Base-by-base conservation (phyloP, 2,113 vertebrate species). In the Pholis gunnellus region DNA sequence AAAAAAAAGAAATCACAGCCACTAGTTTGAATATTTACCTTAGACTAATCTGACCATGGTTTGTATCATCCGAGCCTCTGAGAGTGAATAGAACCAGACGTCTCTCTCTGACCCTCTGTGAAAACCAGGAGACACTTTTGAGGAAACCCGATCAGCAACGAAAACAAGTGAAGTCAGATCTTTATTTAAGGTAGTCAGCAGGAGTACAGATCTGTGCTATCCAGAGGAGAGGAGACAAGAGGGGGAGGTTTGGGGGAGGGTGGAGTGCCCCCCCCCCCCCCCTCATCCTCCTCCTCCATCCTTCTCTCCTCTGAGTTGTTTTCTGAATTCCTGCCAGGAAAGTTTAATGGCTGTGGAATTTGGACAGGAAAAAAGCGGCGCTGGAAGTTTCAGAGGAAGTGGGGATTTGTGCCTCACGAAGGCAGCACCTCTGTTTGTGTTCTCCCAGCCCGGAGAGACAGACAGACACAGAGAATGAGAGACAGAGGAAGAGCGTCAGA, bases 301-400 rank as follows among this genome's bases (percentile, higher is more conserved):
- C 86, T 89, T 80, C 88, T 86, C 93, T 91, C 92, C 89, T 91
- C 89, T 87, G 89, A 87, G 93, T 92, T 95, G 93, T 94, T 96
- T 95, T 95, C 93, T 96, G 95, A 95, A 93, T 84, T 72, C 77
- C 86, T 93, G 97, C 97, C 97, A 97, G 97, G 97, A 97, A 97
- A 97, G 95, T 96, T 96, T 97, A 96, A 98, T 96, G 96, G 96
- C 97, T 97, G 95, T 98, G 97, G 97, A 98, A 97, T 98, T 96
- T 95, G 94, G 96, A 97, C 96, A 96, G 96, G 95, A 94, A 96
- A 95, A 96, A 95, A 95, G 94, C 93, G 88, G 92, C 84, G 88
- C 95, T 96, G 96, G 96, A 97, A 96, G 94, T 96, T 97, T 97
- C 96, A 96, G 96, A 96, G 96, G 96, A 97, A 97, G 96, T 90